phyloP scores from a whole-genome alignment of 2,888 invertebrate species.

The Netelia fuscicornis region DNA sequence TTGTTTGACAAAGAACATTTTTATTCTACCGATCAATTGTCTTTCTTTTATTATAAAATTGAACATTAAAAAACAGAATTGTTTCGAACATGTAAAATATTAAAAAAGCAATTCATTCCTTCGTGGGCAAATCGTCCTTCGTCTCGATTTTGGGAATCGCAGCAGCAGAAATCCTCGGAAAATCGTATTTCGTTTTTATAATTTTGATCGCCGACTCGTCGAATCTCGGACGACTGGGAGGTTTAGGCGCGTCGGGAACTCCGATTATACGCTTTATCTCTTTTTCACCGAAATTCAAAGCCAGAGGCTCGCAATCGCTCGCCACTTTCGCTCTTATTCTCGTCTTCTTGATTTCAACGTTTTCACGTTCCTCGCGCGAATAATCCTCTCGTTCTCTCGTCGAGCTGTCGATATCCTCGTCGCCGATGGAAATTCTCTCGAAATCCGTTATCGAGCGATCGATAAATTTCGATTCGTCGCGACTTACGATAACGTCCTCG shows the following conservation, averaged over 20 bases:
- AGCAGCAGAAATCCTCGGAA: slow-evolving; percentile 68
- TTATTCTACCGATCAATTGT: not conserved
- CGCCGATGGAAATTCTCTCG: slow-evolving; percentile 34
- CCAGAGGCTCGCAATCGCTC: slow-evolving; percentile 59
- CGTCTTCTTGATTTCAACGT: slow-evolving; percentile 6
- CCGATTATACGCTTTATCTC: slow-evolving; percentile 67
- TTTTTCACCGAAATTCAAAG: slow-evolving; percentile 56
- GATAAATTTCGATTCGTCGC: not conserved
- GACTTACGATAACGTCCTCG: not conserved
- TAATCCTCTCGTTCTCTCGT: slow-evolving; percentile 37
- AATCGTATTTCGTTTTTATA: slow-evolving; percentile 45
- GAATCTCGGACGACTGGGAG: slow-evolving; percentile 26
- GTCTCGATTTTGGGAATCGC: slow-evolving; percentile 51
- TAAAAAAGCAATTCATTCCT: slow-evolving; percentile 1
- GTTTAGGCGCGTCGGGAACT: slow-evolving; percentile 56
- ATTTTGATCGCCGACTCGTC: slow-evolving; percentile 34
- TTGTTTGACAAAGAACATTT: too few species aligned
- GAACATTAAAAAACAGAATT: not conserved
- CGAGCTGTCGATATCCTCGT: slow-evolving; percentile 14
- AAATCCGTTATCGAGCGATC: slow-evolving; percentile 10
- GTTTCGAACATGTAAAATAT: not conserved
- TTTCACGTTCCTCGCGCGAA: not conserved
- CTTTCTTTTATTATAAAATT: not conserved
- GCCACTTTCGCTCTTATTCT: slow-evolving; percentile 32
- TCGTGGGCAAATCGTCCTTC: slow-evolving; percentile 3